These are phyloP conservation scores for Bombus terrestris DNA, from an alignment of 1,140 invertebrate genomes.

Conservation along the genomic window DNA sequence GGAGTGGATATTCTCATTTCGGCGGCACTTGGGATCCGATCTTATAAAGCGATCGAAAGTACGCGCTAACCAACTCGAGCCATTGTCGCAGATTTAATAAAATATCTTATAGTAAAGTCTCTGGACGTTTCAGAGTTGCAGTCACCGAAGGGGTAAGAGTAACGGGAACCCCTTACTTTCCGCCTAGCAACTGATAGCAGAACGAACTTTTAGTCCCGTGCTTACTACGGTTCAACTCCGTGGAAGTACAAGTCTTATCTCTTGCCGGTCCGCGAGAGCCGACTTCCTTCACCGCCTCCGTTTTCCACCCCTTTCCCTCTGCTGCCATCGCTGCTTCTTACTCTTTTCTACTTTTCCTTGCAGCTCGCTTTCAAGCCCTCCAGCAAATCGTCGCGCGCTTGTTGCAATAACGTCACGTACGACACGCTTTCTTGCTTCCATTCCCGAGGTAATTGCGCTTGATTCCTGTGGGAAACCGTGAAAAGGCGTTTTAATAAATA, in stretches of 20 bases:
- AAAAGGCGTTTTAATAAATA: neutral
- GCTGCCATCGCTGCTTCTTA: conserved; percentile 20
- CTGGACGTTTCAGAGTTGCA: conserved; percentile 60
- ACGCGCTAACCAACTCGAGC: conserved; percentile 34
- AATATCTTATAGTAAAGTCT: conserved; percentile 72
- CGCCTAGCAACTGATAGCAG: conserved; percentile 70
- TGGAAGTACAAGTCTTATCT: conserved; percentile 66
- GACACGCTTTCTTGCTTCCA: conserved; percentile 8
- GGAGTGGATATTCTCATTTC: neutral
- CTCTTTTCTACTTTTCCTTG: conserved; percentile 26
- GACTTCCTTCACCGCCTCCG: conserved; percentile 24
- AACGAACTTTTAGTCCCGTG: conserved; percentile 72
- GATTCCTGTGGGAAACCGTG: conserved; percentile 19
- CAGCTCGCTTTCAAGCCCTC: neutral
- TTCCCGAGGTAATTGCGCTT: conserved; percentile 19
- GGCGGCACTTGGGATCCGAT: neutral
- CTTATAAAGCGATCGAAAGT: neutral
- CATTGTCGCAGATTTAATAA: conserved; percentile 69
- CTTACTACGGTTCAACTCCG: conserved; percentile 68
- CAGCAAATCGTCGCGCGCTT: conserved; percentile 39
- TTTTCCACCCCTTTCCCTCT: neutral
- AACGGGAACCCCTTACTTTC: conserved; percentile 57
- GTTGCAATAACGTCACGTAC: conserved; percentile 50
- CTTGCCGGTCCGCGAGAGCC: conserved; percentile 34
- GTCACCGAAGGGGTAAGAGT: conserved; percentile 54